A percentile compares a stretch with the other conserved stretches of the same genome.
Conservation (phyloP, 2,113 vertebrate species). For the Alosa alosa region DNA sequence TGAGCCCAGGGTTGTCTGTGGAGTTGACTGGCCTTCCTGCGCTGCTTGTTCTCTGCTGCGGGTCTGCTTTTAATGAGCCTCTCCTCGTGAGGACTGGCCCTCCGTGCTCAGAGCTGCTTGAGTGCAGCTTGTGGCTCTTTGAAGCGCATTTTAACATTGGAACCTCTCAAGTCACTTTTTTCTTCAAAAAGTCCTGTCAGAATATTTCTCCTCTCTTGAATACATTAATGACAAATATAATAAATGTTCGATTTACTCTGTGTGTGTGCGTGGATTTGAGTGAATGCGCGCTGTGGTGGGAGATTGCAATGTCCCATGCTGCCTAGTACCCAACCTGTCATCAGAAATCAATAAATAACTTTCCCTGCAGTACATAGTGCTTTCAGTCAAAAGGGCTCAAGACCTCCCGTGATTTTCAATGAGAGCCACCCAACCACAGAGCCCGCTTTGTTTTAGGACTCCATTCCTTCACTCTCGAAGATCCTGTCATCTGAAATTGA, state of each 20-base stretch:
- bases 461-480: not conserved
- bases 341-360: not conserved
- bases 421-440: not conserved
- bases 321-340: not conserved
- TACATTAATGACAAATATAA: constrained; percentile 28
- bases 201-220: constrained; percentile 25
- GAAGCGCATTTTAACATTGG: not conserved
- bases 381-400: not conserved
- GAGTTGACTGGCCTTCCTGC: not conserved
- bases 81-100: not conserved
- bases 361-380: not conserved
- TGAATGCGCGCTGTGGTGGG: not conserved
- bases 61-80: not conserved
- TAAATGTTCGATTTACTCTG: not conserved
- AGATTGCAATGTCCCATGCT: not conserved
- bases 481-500: not conserved
- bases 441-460: not conserved
- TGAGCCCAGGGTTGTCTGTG: not conserved
- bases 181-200: constrained; percentile 19
- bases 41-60: not conserved
- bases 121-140: not conserved
- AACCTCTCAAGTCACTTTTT: not conserved
- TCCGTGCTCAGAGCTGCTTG: not conserved
- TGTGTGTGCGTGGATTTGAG: not conserved
- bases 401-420: constrained; percentile 6